These are phyloP conservation scores for Dromas ardeola DNA, from an alignment of 2,113 vertebrate genomes.

Conservation along the genomic window DNA sequence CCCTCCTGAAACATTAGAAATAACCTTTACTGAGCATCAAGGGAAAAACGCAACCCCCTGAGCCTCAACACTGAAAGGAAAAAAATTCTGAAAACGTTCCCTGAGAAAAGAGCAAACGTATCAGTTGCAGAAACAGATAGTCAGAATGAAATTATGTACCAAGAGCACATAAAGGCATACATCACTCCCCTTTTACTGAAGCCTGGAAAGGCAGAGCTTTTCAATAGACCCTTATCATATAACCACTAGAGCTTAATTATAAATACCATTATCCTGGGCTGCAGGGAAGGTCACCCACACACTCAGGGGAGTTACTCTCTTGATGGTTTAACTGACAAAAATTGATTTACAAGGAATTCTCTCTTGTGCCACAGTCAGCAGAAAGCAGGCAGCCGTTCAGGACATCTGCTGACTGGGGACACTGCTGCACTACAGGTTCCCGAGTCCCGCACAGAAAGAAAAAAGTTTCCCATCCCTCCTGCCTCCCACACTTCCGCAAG, in stretches of 20 bases:
- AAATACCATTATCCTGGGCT: neutral
- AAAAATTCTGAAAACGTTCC: neutral
- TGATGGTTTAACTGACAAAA: neutral
- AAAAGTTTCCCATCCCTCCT: neutral
- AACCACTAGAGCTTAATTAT: neutral
- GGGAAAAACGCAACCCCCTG: neutral
- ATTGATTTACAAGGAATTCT: neutral
- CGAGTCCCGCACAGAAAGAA: neutral
- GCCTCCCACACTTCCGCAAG: neutral
- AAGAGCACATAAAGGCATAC: neutral
- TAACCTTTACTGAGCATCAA: neutral
- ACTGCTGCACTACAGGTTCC: neutral
- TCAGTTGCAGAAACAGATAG: neutral
- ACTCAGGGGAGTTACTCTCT: neutral
- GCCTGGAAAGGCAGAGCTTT: neutral
- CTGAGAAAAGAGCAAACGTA: rapidly evolving
- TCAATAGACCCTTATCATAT: neutral
- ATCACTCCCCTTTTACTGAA: neutral
- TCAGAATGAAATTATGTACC: neutral
- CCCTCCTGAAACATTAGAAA: neutral
- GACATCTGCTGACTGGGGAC: neutral
- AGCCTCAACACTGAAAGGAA: neutral
- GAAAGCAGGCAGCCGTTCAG: neutral
- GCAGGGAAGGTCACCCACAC: neutral
- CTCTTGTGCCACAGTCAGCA: neutral